Conservation (phyloP, 2,113 vertebrate genomes). For the Psilopogon haemacephalus region DNA sequence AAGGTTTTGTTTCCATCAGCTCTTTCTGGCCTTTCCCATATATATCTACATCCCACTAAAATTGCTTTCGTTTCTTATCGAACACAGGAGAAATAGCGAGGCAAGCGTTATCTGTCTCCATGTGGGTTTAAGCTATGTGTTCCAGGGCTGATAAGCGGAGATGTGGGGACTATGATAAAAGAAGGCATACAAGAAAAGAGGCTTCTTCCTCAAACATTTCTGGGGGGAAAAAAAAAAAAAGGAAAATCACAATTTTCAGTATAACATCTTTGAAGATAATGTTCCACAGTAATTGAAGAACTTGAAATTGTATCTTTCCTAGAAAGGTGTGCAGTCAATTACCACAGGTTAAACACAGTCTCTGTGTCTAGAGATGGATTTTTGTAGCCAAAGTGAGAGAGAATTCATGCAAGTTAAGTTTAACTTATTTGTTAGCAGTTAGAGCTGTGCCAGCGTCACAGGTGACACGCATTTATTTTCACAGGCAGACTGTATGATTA, state of each 20-base stretch:
- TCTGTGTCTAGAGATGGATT: neutral
- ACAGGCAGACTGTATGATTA: neutral
- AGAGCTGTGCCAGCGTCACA: neutral
- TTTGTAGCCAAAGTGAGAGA: neutral
- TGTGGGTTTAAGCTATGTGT: conserved; percentile 32
- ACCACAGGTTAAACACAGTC: conserved; percentile 17
- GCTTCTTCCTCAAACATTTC: neutral
- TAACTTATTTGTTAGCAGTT: conserved; percentile 26
- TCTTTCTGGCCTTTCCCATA: neutral
- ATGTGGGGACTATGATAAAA: conserved; percentile 23
- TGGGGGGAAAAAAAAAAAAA: neutral
- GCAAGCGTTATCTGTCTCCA: neutral
- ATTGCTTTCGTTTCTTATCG: conserved; percentile 30
- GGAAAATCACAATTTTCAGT: neutral
- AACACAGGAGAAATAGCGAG: neutral
- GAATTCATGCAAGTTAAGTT: neutral
- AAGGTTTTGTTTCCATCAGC: neutral
- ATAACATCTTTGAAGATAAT: conserved; percentile 31
- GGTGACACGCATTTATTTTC: neutral
- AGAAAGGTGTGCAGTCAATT: conserved; percentile 13
- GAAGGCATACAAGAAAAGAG: conserved; percentile 15
- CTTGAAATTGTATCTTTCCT: conserved; percentile 23
- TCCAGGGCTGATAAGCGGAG: conserved; percentile 42
- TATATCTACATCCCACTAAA: conserved; percentile 18
- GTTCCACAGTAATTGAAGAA: conserved; percentile 11